Base-by-base conservation (phyloP, 2,797 vertebrate species). In the Alauda arvensis region DNA sequence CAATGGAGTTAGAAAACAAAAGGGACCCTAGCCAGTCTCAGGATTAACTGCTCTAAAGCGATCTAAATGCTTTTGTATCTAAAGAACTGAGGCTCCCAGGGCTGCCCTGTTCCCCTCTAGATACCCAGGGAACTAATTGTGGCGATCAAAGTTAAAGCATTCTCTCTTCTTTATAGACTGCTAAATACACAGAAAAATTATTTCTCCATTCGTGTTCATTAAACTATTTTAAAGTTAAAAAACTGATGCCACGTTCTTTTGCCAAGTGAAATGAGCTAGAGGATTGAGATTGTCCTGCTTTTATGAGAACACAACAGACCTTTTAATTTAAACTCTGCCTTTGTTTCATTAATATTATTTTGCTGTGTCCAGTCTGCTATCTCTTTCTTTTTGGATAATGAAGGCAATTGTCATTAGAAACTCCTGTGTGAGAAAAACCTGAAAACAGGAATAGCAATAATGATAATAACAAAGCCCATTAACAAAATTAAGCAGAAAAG, bases 11-110 rank as follows among this genome's bases (percentile, higher is more conserved):
- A 96, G 96, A 97, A 98, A 96, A 97, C 97, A 97, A 98, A 98
- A 97, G 97, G 96, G 96, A 97, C 97, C 96, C 97, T 96, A 97
- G 96, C 97, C 96, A 96, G 97, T 96, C 96, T 96, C 96, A 94
- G 97, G 97, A 98, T 98, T 98, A 98, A 97, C 97, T 95, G 96
- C 96, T 97, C 97, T 97, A 98, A 97, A 98, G 96, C 96, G 97
- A 98, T 97, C 97, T 97, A 97, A 97, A 96, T 97, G 97, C 97
- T 98, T 97, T 97, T 97, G 97, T 97, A 97, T 97, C 96, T 96
- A 96, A 96, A 97, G 96, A 96, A 97, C 96, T 94, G 93, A 96
- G 96, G 96, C 96, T 96, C 96, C 95, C 83, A 87, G 92, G 95
- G 91, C 93, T 95, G 92, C 94, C 93, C 95, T 93, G 94, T 87